Base-by-base conservation (phyloP, 1,140 invertebrate genomes). In the Propsilocerus akamusi region DNA sequence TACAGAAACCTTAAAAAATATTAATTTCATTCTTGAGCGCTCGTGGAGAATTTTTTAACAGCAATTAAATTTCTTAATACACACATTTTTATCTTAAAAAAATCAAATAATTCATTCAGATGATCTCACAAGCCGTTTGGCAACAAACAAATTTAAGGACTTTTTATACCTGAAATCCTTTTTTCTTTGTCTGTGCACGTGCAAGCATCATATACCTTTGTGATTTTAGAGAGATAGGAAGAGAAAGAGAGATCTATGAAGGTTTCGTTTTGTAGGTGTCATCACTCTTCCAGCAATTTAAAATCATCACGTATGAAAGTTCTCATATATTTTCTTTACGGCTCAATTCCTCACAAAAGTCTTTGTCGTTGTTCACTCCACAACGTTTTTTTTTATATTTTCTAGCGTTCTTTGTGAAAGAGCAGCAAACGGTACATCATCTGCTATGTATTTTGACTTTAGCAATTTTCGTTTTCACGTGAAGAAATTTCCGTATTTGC, bases 301-400 rank as follows among this genome's bases (percentile, higher is more conserved):
- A 41, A 41, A 41, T 17, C 34, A 41, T 41, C 34, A 41, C 14
- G 34, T 41, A 41, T 41, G 34, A 41, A 41, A 41, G 22, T 41
- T 20, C 28, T 30, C 28, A n/a, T 20, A 10, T 10, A 41, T 17
- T 17, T 37, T 41, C 22, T 41, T 41, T 20, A 41, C 14, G 34
- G 34, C 14, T 41, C 34, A 41, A 41, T 41, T 41, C 34, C n/a
- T 8, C n/a, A 22, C 12, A 41, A 41, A 17, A 41, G 20, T n/a
- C n/a, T n/a, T n/a, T n/a, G n/a, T n/a, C n/a, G n/a, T n/a, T n/a
- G n/a, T n/a, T n/a, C n/a, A n/a, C n/a, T n/a, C n/a, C n/a, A n/a
- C n/a, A n/a, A n/a, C n/a, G n/a, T n/a, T n/a, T n/a, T n/a, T n/a
- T n/a, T n/a, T n/a, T n/a, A n/a, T n/a, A n/a, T n/a, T n/a, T n/a